These are phyloP conservation scores for Syrrhaptes paradoxus DNA, from an alignment of 2,113 vertebrate genomes.

Conservation along the genomic window DNA sequence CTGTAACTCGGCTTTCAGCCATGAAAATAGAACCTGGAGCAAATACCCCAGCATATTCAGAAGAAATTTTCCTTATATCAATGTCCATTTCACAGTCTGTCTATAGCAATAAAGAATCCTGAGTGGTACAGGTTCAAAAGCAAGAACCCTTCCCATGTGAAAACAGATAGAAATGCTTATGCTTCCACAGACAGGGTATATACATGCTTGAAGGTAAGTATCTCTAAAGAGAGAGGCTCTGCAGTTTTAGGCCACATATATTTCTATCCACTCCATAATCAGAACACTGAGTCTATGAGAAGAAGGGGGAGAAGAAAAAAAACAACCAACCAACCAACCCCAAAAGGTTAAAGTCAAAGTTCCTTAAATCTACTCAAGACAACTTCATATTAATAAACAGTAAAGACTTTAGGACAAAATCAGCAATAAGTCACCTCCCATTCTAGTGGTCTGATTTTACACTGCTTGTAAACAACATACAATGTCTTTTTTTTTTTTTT, in stretches of 20 bases:
- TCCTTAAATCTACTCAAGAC: not conserved
- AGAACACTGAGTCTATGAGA: not conserved
- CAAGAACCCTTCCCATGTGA: not conserved
- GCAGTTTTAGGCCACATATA: not conserved
- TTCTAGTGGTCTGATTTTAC: not conserved
- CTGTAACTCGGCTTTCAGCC: not conserved
- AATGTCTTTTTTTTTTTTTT: too few species aligned
- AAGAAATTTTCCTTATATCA: not conserved
- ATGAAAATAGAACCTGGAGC: not conserved
- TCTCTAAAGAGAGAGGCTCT: not conserved
- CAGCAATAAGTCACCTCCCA: not conserved
- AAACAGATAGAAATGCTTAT: not conserved
- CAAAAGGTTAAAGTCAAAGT: not conserved
- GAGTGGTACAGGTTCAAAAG: not conserved
- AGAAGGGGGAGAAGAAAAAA: accelerated
- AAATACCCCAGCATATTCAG: not conserved
- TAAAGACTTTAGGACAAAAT: not conserved
- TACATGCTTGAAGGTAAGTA: not conserved
- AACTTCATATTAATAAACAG: not conserved
- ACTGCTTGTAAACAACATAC: not conserved
- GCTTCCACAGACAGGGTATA: not conserved
- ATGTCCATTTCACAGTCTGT: not conserved
- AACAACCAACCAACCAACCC: too few species aligned
- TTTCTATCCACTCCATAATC: not conserved
- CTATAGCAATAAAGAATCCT: not conserved